These are phyloP conservation scores for Cosmopolites sordidus DNA, from an alignment of 2,888 invertebrate genomes.

Conservation along the genomic window DNA sequence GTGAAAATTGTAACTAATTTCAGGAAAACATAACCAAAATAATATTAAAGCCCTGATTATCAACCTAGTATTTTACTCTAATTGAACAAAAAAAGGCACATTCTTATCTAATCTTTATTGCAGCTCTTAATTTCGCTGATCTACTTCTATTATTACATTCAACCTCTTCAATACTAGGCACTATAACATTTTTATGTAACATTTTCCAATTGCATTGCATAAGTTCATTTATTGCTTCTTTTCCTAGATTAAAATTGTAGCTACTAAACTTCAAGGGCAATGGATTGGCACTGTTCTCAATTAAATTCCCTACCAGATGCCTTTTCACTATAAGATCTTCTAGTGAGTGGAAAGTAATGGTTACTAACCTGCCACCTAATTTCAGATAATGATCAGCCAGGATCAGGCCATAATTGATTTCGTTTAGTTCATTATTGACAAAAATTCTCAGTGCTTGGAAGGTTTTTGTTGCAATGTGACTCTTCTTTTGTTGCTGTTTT, in stretches of 20 bases:
- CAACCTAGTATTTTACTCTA: no score
- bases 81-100: constrained; percentile 1
- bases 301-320: constrained; percentile 73
- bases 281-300: constrained; percentile 67
- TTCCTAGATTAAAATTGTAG: constrained; percentile 56
- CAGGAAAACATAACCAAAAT: no score
- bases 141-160: constrained; percentile 77
- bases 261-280: constrained; percentile 69
- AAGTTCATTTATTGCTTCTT: constrained; percentile 58
- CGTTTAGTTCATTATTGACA: constrained; percentile 94
- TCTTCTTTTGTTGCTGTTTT: constrained; percentile 62
- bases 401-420: constrained; percentile 83
- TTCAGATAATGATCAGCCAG: constrained; percentile 74
- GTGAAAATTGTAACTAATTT: no score
- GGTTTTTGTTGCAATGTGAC: constrained; percentile 85
- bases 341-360: constrained; percentile 86
- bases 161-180: constrained; percentile 71
- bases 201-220: constrained; percentile 70
- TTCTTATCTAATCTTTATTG: constrained; percentile 62
- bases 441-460: constrained; percentile 93
- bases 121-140: constrained; percentile 84
- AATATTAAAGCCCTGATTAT: no score
- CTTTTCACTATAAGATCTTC: constrained; percentile 93
- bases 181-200: constrained; percentile 74
- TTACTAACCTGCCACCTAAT: constrained; percentile 71